A percentile compares a stretch with the other conserved stretches of the same genome.
Conservation (phyloP, 2,797 vertebrate species). For the Enteromius argenteus region DNA sequence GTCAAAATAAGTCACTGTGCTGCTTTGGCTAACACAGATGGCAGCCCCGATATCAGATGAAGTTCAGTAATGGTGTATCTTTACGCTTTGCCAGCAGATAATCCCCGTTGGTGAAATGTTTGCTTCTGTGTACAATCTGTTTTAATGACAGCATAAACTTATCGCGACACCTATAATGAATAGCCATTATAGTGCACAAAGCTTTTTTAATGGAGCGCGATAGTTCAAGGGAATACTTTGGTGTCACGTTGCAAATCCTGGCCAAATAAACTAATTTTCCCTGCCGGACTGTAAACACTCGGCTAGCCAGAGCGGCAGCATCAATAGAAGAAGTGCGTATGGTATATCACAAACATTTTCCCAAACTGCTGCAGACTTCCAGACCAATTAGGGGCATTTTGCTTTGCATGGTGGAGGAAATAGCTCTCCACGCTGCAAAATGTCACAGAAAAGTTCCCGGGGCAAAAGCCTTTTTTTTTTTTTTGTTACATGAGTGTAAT, state of each 20-base stretch:
- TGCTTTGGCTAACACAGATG: conserved; percentile 64
- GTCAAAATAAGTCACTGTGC: conserved; percentile 68
- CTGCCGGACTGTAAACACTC: conserved; percentile 83
- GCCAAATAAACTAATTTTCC: conserved; percentile 84
- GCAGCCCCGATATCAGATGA: conserved; percentile 66
- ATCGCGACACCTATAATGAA: conserved; percentile 81
- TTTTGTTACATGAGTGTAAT: conserved; percentile 71
- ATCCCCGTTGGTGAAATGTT: conserved; percentile 77
- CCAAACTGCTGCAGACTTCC: conserved; percentile 85
- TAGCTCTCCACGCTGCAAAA: conserved; percentile 88
- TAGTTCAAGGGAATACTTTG: conserved; percentile 81
- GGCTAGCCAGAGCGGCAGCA: conserved; percentile 76
- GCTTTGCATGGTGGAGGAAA: conserved; percentile 86
- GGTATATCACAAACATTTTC: conserved; percentile 85
- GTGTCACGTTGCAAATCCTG: conserved; percentile 81
- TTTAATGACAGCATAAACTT: conserved; percentile 76
- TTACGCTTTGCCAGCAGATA: conserved; percentile 71
- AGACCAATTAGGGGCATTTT: conserved; percentile 87
- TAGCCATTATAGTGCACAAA: conserved; percentile 81
- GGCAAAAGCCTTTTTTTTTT: conserved; percentile 79
- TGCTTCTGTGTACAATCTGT: conserved; percentile 79
- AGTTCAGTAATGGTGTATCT: conserved; percentile 64
- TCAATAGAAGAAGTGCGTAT: conserved; percentile 75
- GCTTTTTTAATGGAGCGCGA: conserved; percentile 69
- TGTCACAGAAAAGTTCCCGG: conserved; percentile 82